phyloP scores from a whole-genome alignment of 2,113 vertebrate species.

The Halichoeres trimaculatus region DNA sequence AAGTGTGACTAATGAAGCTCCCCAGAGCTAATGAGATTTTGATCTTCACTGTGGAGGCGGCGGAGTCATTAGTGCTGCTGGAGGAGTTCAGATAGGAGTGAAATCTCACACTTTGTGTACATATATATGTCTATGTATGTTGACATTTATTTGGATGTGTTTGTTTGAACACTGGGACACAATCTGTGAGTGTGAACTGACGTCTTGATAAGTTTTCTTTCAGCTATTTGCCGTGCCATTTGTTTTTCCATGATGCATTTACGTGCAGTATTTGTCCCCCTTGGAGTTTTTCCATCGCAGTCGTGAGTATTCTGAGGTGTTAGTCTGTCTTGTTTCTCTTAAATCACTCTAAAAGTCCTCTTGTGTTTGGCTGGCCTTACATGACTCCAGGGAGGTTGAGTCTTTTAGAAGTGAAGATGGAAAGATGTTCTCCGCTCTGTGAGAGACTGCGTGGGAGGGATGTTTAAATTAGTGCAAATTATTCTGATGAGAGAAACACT shows the following conservation, averaged over 20 bases:
- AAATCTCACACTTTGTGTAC: background rate
- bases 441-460: too few relatives aligned
- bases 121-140: background rate
- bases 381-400: too few relatives aligned
- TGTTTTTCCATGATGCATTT: too few relatives aligned
- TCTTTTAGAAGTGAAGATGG: too few relatives aligned
- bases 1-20: slow-evolving; percentile 34
- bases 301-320: too few relatives aligned
- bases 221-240: background rate
- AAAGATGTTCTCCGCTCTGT: too few relatives aligned
- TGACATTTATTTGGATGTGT: slow-evolving; percentile 10
- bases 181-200: background rate
- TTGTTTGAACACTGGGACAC: background rate
- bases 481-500: background rate
- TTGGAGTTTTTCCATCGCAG: too few relatives aligned
- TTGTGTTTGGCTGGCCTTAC: too few relatives aligned
- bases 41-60: slow-evolving; percentile 12
- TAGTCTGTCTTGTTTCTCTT: too few relatives aligned
- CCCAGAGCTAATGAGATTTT: slow-evolving; percentile 33
- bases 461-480: background rate
- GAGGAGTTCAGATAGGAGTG: background rate
- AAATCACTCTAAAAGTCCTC: too few relatives aligned
- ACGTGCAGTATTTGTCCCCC: background rate
- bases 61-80: slow-evolving; percentile 19
- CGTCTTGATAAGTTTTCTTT: background rate